Evolutionary conservation across 2,888 invertebrate species (phyloP), one percentile per base, ranked within the genome.

Genomic region (Microplitis manilae): DNA sequence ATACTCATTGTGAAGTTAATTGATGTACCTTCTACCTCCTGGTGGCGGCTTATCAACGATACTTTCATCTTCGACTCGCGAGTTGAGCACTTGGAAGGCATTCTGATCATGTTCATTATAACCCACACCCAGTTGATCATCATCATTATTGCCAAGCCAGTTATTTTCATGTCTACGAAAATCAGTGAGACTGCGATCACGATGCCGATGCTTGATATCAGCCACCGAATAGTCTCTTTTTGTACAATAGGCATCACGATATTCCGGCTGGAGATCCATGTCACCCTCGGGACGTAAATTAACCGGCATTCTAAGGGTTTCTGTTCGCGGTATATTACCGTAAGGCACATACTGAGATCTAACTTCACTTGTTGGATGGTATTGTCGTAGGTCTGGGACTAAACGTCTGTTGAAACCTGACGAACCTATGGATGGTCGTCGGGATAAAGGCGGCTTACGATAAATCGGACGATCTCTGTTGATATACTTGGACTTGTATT

Each of bases 251-350:
- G 91, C 91, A 80, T 89, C 91, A 69, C 90, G 88, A 78, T 92
- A 92, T 83, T 92, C 92, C 0, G 91, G 91, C 59, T 89, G 86
- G 60, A 90, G 83, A 38, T 90, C 87, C 20, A 87, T 84, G 60
- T 83, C 83, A n/a, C 90, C 91, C 78, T 91, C 91, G 61, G 90
- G 83, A 75, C 89, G 89, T 39, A 91, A 83, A 81, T 87, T 90
- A n/a, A 87, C 81, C 5, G 87, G 85, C 81, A 85, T 86, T 76
- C 86, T 89, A 1, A 86, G 78, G 1, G 83, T 86, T 76, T 90
- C 89, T 5, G 86, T 83, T 50, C 86, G 86, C 2, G 89, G 87
- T 9, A 86, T 75, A 5, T 84, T 84, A 6, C 88, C 86, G 20
- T 89, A 87, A 9, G 86, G 81, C 13, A 87, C 82, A 60, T 88